phyloP scores from a whole-genome alignment of 1,140 invertebrate genomes.

The Platyscapa corneri region DNA sequence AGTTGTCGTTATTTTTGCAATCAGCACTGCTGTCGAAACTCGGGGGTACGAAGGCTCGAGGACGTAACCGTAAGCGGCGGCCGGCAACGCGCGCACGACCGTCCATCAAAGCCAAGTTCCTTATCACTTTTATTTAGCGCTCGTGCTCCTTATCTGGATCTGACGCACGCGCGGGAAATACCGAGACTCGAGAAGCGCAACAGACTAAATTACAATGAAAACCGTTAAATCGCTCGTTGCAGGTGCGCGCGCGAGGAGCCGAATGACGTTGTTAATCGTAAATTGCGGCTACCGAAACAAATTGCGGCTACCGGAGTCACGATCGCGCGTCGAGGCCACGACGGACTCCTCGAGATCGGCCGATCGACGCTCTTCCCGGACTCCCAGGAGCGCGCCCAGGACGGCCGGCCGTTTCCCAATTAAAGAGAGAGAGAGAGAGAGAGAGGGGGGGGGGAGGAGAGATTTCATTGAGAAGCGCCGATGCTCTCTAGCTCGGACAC shows the following conservation, averaged over 20 bases:
- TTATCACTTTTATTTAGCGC: conserved; percentile 23
- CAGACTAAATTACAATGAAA: conserved; percentile 21
- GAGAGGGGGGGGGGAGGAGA: background rate
- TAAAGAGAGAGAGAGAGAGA: background rate
- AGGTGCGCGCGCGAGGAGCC: background rate
- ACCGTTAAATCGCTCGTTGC: conserved; percentile 12
- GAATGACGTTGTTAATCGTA: conserved; percentile 10
- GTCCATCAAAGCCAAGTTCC: background rate
- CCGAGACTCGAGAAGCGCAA: background rate
- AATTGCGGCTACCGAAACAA: conserved; percentile 2
- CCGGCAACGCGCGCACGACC: background rate
- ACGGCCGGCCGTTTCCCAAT: background rate
- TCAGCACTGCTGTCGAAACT: no score
- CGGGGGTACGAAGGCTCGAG: no score
- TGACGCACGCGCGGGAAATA: background rate
- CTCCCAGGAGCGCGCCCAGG: background rate
- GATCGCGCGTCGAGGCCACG: background rate
- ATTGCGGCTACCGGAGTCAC: background rate
- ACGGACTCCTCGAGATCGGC: background rate
- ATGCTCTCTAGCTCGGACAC: background rate
- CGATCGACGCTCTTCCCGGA: background rate
- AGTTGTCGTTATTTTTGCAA: background rate
- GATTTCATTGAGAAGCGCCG: background rate
- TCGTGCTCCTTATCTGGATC: background rate
- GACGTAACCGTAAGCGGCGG: background rate